Conservation (phyloP, 2,888 invertebrate genomes). For the Antitype chi region DNA sequence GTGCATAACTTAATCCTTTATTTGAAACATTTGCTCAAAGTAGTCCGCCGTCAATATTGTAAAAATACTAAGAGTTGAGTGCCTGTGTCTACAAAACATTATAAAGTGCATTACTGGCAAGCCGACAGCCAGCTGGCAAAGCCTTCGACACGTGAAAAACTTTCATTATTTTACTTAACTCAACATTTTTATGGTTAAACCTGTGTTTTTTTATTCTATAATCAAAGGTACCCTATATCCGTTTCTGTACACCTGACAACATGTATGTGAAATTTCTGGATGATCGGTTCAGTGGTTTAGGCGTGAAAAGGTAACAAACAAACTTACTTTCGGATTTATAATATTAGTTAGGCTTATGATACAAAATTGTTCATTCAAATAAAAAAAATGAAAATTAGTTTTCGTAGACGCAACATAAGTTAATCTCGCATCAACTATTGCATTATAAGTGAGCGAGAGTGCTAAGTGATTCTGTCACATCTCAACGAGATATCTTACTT, state of each 20-base stretch:
- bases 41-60: not conserved
- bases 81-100: not conserved
- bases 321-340: too few relatives aligned
- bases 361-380: not conserved
- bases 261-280: too few relatives aligned
- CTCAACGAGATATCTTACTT: conserved; percentile 23
- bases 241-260: too few relatives aligned
- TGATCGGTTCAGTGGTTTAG: too few relatives aligned
- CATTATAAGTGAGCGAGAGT: not conserved
- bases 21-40: conserved; percentile 21
- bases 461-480: conserved; percentile 39
- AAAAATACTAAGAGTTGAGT: not conserved
- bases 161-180: not conserved
- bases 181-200: not conserved
- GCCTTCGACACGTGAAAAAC: conserved; percentile 5
- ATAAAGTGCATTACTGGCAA: conserved; percentile 4
- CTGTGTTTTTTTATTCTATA: not conserved
- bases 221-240: too few relatives aligned
- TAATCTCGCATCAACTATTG: conserved; percentile 8
- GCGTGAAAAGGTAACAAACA: too few relatives aligned
- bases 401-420: not conserved
- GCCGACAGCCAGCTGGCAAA: conserved; percentile 14
- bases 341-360: too few relatives aligned
- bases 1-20: not conserved
- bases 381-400: not conserved